Evolutionary conservation across 2,888 invertebrate species (phyloP).

Genomic region (Stenoptilia bipunctidactyla): DNA sequence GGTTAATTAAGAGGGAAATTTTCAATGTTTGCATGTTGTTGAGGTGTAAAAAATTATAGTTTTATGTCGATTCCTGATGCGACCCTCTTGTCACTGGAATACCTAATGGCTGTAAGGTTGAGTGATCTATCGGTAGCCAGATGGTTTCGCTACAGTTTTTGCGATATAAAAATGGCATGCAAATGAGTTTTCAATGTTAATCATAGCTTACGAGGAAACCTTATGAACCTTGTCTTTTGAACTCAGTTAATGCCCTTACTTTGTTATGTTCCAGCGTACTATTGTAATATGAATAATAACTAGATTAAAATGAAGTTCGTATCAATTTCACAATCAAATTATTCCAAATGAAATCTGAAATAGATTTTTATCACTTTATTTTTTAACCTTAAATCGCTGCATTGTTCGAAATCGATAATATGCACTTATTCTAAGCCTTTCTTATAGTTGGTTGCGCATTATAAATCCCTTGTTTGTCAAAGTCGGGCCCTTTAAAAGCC

Average conservation of each 20-base stretch:
- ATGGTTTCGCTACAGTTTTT: conserved; percentile 7
- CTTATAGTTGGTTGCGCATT: conserved; percentile 53
- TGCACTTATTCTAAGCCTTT: conserved; percentile 37
- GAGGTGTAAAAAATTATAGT: conserved; percentile 30
- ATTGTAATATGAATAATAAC: too few relatives aligned
- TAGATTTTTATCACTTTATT: not conserved
- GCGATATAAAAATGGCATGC: not conserved
- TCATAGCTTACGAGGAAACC: too few relatives aligned
- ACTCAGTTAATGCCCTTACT: too few relatives aligned
- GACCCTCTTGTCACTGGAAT: conserved; percentile 43
- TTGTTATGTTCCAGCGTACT: too few relatives aligned
- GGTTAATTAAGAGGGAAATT: conserved; percentile 62
- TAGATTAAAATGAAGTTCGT: too few relatives aligned
- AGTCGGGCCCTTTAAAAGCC: conserved; percentile 55
- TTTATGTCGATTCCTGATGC: conserved; percentile 23
- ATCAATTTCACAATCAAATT: not conserved
- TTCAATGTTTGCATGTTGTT: conserved; percentile 48
- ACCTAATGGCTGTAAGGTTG: conserved; percentile 30
- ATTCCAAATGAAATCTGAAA: not conserved
- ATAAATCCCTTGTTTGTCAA: conserved; percentile 58
- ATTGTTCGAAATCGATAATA: not conserved
- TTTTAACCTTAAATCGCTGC: too few relatives aligned
- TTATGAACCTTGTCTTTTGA: too few relatives aligned
- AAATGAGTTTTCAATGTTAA: too few relatives aligned
- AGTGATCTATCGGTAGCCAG: conserved; percentile 35